Conservation (phyloP, 2,113 vertebrate species). For the Silurus asotus region DNA sequence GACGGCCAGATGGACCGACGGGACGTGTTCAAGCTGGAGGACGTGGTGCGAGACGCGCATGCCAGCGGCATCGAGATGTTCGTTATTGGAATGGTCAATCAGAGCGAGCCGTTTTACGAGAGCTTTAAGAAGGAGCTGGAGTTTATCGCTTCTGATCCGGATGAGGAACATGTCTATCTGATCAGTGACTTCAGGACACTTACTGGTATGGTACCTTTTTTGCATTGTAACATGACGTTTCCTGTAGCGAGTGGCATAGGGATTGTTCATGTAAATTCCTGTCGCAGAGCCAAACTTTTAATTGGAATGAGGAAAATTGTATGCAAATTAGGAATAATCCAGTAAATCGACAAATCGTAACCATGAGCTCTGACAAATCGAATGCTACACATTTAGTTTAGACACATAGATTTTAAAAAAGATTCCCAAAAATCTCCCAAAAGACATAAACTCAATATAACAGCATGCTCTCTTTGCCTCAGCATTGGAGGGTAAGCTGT, state of each 20-base stretch:
- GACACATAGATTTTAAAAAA: too few relatives aligned
- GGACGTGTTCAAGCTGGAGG: conserved; percentile 44
- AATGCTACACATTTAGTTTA: background rate
- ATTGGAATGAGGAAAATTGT: background rate
- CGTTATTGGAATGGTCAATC: conserved; percentile 79
- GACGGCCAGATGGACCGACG: conserved; percentile 77
- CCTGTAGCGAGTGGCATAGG: background rate
- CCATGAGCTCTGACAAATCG: background rate
- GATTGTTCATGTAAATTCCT: background rate
- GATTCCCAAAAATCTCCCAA: background rate
- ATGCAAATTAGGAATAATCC: background rate
- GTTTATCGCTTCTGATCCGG: conserved; percentile 79
- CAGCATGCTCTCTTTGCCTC: conserved; percentile 25
- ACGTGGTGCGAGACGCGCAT: conserved; percentile 65
- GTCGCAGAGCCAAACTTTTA: background rate
- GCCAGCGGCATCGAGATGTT: conserved; percentile 72
- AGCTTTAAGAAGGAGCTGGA: conserved; percentile 78
- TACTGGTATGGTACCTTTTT: background rate
- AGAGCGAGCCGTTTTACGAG: conserved; percentile 67
- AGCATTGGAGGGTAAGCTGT: conserved; percentile 78
- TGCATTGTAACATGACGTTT: background rate
- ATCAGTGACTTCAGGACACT: conserved; percentile 78
- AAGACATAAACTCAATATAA: background rate
- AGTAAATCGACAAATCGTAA: background rate
- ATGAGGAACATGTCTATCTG: conserved; percentile 76